phyloP scores from a whole-genome alignment of 2,888 invertebrate species.

The Clistopyga incitator region DNA sequence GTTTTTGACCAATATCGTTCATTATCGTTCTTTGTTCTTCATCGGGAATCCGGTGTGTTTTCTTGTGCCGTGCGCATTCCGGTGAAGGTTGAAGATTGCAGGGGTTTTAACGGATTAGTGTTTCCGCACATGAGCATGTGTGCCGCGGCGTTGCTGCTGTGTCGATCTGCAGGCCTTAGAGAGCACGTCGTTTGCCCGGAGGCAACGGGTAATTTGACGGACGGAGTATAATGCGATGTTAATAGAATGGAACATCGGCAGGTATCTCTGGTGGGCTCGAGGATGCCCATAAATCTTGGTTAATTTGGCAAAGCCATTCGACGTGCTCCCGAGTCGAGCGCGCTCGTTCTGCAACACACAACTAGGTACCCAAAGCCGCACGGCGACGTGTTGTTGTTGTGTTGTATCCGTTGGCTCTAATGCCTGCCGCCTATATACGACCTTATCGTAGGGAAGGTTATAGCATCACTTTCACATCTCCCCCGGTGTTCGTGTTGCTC shows the following conservation, averaged over 20 bases:
- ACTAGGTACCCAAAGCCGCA: conserved; percentile 22
- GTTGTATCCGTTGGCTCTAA: conserved; percentile 50
- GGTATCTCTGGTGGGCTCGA: conserved; percentile 60
- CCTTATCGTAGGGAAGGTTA: conserved; percentile 37
- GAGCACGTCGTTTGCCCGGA: conserved; percentile 48
- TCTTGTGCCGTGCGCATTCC: background rate
- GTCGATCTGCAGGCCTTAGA: conserved; percentile 9
- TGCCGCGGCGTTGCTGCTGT: background rate
- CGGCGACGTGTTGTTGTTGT: conserved; percentile 21
- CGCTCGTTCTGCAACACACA: conserved; percentile 54
- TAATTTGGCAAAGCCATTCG: conserved; percentile 82
- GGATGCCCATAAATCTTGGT: conserved; percentile 81
- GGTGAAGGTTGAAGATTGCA: background rate
- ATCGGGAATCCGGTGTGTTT: background rate
- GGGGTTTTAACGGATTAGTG: background rate
- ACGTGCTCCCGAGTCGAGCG: conserved; percentile 72
- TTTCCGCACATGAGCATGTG: background rate
- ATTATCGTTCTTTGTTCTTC: conserved; percentile 20
- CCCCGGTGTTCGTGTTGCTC: background rate
- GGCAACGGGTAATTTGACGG: conserved; percentile 65
- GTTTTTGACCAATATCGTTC: conserved; percentile 44
- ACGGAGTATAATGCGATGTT: conserved; percentile 69
- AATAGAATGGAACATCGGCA: conserved; percentile 81
- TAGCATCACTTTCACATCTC: conserved; percentile 46
- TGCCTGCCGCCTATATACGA: conserved; percentile 49